Base-by-base conservation (phyloP, 2,888 invertebrate species). In the Thecocarcelia acutangulata region DNA sequence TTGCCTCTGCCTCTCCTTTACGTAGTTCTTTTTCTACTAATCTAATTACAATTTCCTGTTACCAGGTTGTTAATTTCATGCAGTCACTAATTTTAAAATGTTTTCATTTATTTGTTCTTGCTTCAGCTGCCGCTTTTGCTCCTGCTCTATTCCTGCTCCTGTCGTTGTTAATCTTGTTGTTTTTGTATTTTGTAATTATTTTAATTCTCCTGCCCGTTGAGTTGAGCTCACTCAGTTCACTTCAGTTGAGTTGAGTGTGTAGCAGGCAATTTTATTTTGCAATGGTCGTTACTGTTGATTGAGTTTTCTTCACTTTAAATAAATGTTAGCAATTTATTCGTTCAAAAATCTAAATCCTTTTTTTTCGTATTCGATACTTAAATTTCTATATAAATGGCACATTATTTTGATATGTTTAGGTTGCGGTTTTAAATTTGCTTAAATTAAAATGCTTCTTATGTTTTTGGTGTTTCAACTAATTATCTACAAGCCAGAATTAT, bases 371-470 rank as follows among this genome's bases (percentile, higher is more conserved):
- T 21, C 15, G 13, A 12, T 58, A 64, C 74, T 82, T 82, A 82
- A 46, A 17, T 48, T 66, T 61, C 69, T 78, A 78, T 37, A 40
- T 64, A 42, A 40, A 74, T 82, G 82, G 82, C 82, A 82, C 82
- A 82, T 66, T 42, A 19, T 70, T 75, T 63, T 82, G 82, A 70
- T 82, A 74, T 78, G 74, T 82, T 75, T n/a, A 40, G 12, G n/a
- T 70, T 66, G 4, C 11, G 46, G 1, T 3, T 17, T 33, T 52
- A 19, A 24, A 56, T 74, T 73, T 11, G 28, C 21, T 59, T 37
- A 40, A 40, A 58, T 0, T 56, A 44, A 37, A 33, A 13, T 24
- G 9, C 1, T 17, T 5, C 3, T 3, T 21, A 6, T 21, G 2
- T 11, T 42, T 42, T n/a, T 15, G 9, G 5, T 11, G 15, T 1